These are phyloP conservation scores for Eristalis intricaria DNA, from an alignment of 2,888 invertebrate species.

Conservation along the genomic window DNA sequence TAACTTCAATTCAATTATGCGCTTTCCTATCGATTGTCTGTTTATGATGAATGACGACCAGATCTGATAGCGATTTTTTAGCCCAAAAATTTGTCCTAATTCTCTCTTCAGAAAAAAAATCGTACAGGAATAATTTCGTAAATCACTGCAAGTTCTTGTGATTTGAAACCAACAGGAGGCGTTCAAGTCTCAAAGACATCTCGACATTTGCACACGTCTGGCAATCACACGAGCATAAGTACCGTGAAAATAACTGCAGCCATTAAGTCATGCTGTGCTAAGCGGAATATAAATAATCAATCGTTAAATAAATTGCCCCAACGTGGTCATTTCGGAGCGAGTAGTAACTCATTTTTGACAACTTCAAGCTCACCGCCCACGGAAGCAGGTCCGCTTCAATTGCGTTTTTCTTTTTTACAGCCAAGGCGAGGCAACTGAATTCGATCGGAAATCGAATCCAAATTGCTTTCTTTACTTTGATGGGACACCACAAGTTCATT, in stretches of 20 bases:
- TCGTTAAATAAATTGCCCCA: not conserved
- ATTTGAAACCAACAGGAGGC: too few species aligned
- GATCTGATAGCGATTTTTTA: too few species aligned
- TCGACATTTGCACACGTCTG: not conserved
- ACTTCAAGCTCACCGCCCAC: constrained; percentile 6
- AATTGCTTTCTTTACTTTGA: constrained; percentile 25
- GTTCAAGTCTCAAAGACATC: too few species aligned
- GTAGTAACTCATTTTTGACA: not conserved
- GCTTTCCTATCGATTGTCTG: not conserved
- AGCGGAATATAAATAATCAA: not conserved
- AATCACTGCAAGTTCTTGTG: too few species aligned
- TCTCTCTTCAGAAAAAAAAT: too few species aligned
- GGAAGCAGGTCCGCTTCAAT: not conserved
- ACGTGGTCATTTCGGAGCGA: not conserved
- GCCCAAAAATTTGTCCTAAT: too few species aligned
- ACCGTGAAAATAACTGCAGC: not conserved
- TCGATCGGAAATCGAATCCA: constrained; percentile 28
- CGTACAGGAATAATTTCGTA: too few species aligned
- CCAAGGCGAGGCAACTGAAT: not conserved
- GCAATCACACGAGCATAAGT: not conserved
- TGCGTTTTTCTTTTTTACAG: not conserved
- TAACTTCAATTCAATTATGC: not conserved
- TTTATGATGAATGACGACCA: too few species aligned
- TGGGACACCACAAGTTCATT: constrained; percentile 19
- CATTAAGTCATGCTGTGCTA: not conserved